Evolutionary conservation across 2,113 vertebrate species (phyloP).

Genomic region (Phalacrocorax carbo): DNA sequence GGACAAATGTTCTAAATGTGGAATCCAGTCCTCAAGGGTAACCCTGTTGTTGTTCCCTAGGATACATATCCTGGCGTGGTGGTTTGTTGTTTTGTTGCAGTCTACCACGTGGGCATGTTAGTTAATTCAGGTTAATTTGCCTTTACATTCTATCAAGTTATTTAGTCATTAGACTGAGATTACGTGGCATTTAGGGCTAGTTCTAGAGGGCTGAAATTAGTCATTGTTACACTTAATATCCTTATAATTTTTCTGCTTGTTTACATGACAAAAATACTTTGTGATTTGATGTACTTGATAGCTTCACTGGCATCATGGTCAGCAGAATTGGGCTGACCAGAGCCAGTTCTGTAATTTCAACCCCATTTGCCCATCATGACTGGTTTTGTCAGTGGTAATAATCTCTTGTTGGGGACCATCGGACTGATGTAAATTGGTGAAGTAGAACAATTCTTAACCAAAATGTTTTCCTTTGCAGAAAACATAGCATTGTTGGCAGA

Average conservation of each 20-base stretch:
- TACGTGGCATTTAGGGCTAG: neutral
- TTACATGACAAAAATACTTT: neutral
- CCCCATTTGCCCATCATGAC: neutral
- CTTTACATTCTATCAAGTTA: neutral
- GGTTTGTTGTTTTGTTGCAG: neutral
- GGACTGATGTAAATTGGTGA: neutral
- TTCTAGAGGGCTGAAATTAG: neutral
- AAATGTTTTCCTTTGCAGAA: constrained; percentile 74
- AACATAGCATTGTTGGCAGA: constrained; percentile 96
- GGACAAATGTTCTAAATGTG: neutral
- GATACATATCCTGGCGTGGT: neutral
- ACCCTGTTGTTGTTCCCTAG: neutral
- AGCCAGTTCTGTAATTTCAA: neutral
- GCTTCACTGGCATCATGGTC: neutral
- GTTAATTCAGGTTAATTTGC: neutral
- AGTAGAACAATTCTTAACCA: neutral
- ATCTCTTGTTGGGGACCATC: neutral
- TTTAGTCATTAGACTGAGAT: neutral
- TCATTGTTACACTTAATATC: neutral
- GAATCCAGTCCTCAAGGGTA: neutral
- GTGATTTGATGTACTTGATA: neutral
- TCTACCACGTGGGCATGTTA: neutral
- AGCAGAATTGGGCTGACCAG: neutral
- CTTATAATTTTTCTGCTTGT: neutral
- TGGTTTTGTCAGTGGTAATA: neutral